Base-by-base conservation (phyloP, 2,113 vertebrate species). In the Peromyscus polionotus region DNA sequence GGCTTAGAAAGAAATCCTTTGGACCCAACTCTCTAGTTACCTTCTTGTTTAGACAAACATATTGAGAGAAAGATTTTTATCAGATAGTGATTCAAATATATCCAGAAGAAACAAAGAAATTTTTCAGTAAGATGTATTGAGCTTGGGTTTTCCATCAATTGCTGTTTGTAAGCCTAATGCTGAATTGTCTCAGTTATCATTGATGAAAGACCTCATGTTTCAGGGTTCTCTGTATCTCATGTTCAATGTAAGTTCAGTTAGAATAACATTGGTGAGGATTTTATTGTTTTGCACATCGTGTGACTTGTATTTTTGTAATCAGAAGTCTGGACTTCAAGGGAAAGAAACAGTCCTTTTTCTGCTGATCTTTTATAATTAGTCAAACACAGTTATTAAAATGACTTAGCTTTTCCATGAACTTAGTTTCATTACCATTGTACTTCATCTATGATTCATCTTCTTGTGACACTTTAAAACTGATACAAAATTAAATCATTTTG, bases 1-100 rank as follows among this genome's bases (percentile, higher is more conserved):
- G 10, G 14, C 81, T 97, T 92, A 97, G 93, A 97, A 96, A 90
- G 96, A 96, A 95, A 95, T 88, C 72, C 31, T 88, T 8, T 77
- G 61, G 85, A 92, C 4, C 75, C 11, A 20, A 59, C 87, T 9
- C 91, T 94, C 95, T 17, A 17, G 36, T 72, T 1, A 13, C 73
- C 4, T 42, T 91, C 42, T 51, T 87, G 7, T 36, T 96, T 81
- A 97, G 95, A 97, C 72, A 96, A 98, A 67, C 42, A 39, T 54
- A 70, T 88, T 57, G 79, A 90, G 61, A 86, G n/a, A 85, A 90
- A 93, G 31, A 77, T 26, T 79, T 97, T 94, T 88, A 68, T 45
- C 10, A 94, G 77, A 13, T 88, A 28, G 10, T 76, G 45, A 88
- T 92, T 98, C 94, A 95, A 97, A 85, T 90, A 45, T 73, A 33